These are phyloP conservation scores for Bombus polaris DNA, from an alignment of 1,140 invertebrate species.

Conservation along the genomic window DNA sequence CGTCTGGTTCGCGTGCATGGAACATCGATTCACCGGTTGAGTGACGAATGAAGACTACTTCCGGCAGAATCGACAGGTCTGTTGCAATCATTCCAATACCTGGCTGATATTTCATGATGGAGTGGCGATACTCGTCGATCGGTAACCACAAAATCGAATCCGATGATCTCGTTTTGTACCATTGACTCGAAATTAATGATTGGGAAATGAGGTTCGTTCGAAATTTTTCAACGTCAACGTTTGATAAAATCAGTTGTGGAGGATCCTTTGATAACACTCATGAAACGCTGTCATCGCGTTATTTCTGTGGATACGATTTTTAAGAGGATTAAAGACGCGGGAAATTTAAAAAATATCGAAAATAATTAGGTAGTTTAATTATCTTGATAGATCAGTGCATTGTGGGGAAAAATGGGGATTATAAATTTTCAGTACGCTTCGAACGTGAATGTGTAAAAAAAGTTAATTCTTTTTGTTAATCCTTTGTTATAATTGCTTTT, in stretches of 20 bases:
- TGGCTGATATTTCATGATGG: conserved; percentile 40
- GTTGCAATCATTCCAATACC: conserved; percentile 19
- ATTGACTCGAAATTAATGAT: not conserved
- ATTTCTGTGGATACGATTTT: not conserved
- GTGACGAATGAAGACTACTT: conserved; percentile 51
- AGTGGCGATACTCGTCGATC: conserved; percentile 20
- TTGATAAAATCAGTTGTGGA: not conserved
- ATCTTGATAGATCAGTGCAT: too few species aligned
- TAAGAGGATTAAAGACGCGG: not conserved
- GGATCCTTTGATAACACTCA: not conserved
- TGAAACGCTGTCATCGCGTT: not conserved
- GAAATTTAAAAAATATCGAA: not conserved
- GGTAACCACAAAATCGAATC: not conserved
- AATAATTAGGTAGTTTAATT: too few species aligned
- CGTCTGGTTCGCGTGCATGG: conserved; percentile 9
- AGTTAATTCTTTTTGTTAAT: too few species aligned
- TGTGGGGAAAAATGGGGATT: too few species aligned
- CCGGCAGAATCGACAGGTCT: conserved; percentile 36
- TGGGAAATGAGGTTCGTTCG: too few species aligned
- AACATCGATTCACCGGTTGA: conserved; percentile 31
- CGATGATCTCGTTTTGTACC: not conserved
- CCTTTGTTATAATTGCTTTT: too few species aligned
- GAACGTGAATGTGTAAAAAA: too few species aligned
- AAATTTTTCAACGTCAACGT: not conserved
- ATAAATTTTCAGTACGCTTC: too few species aligned